A percentile compares a stretch with the other conserved stretches of the same genome.
phyloP scores from a whole-genome alignment of 2,113 vertebrate species.

The Tamias sibiricus region DNA sequence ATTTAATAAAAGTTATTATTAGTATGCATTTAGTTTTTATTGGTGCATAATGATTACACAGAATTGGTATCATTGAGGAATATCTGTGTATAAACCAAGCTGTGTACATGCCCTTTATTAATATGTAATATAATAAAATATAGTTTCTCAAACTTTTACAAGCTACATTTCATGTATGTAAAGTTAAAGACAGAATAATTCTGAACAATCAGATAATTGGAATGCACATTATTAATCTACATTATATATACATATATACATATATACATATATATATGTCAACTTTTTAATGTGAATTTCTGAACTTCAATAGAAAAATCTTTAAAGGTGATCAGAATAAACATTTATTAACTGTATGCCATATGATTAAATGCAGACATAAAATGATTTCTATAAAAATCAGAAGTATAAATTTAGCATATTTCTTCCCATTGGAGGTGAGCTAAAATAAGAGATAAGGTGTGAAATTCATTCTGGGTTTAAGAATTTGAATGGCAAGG shows the following conservation, averaged over 20 bases:
- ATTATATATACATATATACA: background rate
- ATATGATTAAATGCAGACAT: background rate
- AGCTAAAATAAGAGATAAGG: background rate
- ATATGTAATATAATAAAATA: background rate
- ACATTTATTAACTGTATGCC: background rate
- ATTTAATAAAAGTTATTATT: too few relatives aligned
- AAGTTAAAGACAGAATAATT: background rate
- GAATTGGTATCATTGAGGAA: background rate
- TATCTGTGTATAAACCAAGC: background rate
- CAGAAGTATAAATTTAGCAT: background rate
- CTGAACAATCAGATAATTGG: background rate
- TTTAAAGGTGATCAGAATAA: background rate
- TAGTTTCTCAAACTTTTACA: background rate
- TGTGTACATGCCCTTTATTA: background rate
- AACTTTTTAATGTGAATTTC: background rate
- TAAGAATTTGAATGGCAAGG: background rate
- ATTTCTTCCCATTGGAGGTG: background rate
- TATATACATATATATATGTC: background rate
- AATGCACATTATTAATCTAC: background rate
- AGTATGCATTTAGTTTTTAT: background rate
- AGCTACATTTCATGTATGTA: background rate
- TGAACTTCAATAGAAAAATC: background rate
- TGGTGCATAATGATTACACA: background rate
- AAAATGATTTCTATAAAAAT: background rate
- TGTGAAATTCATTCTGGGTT: background rate